Evolutionary conservation across 2,797 vertebrate genomes (phyloP).

Genomic region (Eulemur albifrons): DNA sequence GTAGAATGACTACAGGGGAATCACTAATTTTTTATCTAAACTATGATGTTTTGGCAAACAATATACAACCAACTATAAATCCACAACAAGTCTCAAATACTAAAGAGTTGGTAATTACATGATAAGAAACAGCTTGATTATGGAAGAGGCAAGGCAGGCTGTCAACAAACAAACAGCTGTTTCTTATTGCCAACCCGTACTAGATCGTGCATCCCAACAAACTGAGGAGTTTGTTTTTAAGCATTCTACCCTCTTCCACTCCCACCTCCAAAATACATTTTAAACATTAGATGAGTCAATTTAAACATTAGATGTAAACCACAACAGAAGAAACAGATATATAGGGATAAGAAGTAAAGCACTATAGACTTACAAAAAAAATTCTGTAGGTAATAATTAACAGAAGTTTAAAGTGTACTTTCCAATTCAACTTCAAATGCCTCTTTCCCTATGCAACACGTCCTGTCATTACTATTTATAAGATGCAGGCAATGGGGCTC

Average conservation of each 20-base stretch:
- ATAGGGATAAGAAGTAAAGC: slow-evolving; percentile 30
- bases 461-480: slow-evolving; percentile 25
- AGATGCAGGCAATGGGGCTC: background rate
- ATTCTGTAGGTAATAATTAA: slow-evolving; percentile 63
- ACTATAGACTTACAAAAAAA: slow-evolving; percentile 30
- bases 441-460: background rate
- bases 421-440: slow-evolving; percentile 51
- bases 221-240: slow-evolving; percentile 40
- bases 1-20: slow-evolving; percentile 53
- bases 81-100: slow-evolving; percentile 75
- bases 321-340: slow-evolving; percentile 48
- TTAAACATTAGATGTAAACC: slow-evolving; percentile 56
- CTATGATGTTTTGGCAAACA: slow-evolving; percentile 58
- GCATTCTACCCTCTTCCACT: background rate
- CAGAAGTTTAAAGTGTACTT: slow-evolving; percentile 48
- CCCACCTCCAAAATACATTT: slow-evolving; percentile 46
- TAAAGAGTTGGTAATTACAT: slow-evolving; percentile 74
- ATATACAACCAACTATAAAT: slow-evolving; percentile 65
- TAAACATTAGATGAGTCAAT: background rate
- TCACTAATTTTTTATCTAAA: slow-evolving; percentile 73
- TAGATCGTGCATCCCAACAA: slow-evolving; percentile 29
- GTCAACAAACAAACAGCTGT: slow-evolving; percentile 78
- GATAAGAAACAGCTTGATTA: slow-evolving; percentile 80
- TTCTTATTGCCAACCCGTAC: slow-evolving; percentile 70
- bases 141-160: slow-evolving; percentile 50